Evolutionary conservation across 2,113 vertebrate genomes (phyloP).

Genomic region (Halichoeres trimaculatus): DNA sequence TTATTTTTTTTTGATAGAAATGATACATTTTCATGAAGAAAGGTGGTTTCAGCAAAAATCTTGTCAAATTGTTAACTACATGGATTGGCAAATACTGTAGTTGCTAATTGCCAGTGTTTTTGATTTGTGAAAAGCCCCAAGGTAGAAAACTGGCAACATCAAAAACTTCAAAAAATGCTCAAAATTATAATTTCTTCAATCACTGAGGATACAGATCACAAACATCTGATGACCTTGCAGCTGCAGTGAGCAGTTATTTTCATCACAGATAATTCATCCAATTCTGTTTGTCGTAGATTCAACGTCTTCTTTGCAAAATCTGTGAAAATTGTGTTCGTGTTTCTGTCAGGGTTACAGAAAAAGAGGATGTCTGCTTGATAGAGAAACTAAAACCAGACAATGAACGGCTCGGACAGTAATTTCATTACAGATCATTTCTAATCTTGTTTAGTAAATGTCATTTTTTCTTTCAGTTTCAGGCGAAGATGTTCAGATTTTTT

Average conservation of each 20-base stretch:
- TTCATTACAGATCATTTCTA: neutral
- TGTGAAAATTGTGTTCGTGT: neutral
- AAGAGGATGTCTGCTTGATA: too few relatives aligned
- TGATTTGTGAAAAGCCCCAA: too few relatives aligned
- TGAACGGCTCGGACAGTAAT: neutral
- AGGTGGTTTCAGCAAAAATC: too few relatives aligned
- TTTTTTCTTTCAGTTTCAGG: neutral
- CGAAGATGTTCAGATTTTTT: neutral
- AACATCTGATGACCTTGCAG: conserved; percentile 3
- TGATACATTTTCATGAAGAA: too few relatives aligned
- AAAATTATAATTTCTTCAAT: neutral
- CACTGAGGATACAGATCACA: neutral
- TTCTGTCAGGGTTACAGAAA: too few relatives aligned
- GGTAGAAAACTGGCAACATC: neutral
- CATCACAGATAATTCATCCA: neutral
- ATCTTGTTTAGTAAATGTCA: neutral
- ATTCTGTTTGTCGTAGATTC: neutral
- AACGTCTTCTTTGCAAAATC: neutral
- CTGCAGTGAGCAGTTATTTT: neutral
- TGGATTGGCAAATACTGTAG: too few relatives aligned
- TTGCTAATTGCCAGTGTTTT: too few relatives aligned
- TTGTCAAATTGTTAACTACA: too few relatives aligned
- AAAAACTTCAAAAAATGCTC: neutral
- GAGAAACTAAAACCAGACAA: too few relatives aligned
- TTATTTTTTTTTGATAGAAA: too few relatives aligned